Conservation (phyloP, 2,888 invertebrate species). For the Xylota sylvarum region DNA sequence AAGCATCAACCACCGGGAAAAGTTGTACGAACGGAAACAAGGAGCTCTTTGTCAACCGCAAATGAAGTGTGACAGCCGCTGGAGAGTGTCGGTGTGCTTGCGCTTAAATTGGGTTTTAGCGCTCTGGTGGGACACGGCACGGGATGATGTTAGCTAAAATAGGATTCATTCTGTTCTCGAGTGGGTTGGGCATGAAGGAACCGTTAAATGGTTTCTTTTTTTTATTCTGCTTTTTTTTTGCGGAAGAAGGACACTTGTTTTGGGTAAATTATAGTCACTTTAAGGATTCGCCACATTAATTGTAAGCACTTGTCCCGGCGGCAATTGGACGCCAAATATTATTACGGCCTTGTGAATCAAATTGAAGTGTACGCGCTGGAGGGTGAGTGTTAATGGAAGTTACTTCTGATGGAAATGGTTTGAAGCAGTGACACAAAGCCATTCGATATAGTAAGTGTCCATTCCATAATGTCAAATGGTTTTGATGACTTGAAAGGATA, state of each 20-base stretch:
- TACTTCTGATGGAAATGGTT: neutral
- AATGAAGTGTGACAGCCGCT: conserved; percentile 61
- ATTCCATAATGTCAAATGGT: neutral
- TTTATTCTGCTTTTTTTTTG: neutral
- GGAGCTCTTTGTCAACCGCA: conserved; percentile 55
- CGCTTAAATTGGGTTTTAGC: conserved; percentile 7
- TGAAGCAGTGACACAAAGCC: neutral
- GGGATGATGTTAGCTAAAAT: conserved; percentile 7
- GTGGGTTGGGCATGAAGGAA: neutral
- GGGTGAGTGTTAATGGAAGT: conserved; percentile 3
- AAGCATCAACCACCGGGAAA: conserved; percentile 8
- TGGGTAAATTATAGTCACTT: conserved; percentile 23
- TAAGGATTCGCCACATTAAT: conserved; percentile 34
- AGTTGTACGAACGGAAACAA: conserved; percentile 47
- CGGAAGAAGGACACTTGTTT: conserved; percentile 39
- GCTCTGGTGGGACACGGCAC: neutral
- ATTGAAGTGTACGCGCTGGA: neutral
- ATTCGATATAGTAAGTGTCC: neutral
- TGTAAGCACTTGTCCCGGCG: conserved; percentile 1
- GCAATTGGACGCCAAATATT: conserved; percentile 24
- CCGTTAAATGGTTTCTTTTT: conserved; percentile 40
- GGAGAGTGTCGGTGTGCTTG: conserved; percentile 37
- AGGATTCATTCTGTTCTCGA: neutral
- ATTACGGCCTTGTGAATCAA: neutral
- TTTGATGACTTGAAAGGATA: neutral